phyloP scores from a whole-genome alignment of 2,797 vertebrate genomes.

The Tapera naevia region DNA sequence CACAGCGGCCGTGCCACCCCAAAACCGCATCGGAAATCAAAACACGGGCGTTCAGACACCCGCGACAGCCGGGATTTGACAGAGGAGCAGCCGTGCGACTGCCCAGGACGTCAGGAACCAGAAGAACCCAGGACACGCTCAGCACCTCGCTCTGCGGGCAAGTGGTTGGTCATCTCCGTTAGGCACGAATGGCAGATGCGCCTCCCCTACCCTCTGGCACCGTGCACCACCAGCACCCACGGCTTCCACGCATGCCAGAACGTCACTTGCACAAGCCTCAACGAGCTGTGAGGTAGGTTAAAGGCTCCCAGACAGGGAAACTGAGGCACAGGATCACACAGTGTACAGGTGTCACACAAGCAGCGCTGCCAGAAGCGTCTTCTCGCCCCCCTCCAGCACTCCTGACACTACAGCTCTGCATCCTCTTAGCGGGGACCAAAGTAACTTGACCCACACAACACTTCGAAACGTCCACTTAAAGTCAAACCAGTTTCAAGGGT shows the following conservation, averaged over 20 bases:
- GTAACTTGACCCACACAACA: not conserved
- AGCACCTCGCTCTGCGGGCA: not conserved
- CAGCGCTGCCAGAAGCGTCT: not conserved
- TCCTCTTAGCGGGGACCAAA: not conserved
- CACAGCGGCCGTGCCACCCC: not conserved
- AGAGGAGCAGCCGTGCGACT: not conserved
- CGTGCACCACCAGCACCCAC: not conserved
- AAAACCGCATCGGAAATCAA: not conserved
- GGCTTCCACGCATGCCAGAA: not conserved
- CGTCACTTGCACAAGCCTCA: not conserved
- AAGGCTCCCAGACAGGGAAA: not conserved
- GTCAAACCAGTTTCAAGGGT: not conserved
- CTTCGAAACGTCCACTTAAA: not conserved
- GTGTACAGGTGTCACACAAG: not conserved
- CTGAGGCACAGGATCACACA: constrained; percentile 16
- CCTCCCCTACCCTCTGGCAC: not conserved
- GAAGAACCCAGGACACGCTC: not conserved
- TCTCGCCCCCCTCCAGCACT: not conserved
- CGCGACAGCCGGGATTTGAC: not conserved
- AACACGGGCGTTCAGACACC: not conserved
- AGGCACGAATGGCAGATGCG: fast-evolving
- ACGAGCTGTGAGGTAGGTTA: constrained; percentile 43
- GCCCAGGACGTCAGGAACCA: not conserved
- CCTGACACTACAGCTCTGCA: not conserved
- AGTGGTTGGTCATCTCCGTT: fast-evolving